Base-by-base conservation (phyloP, 1,140 invertebrate genomes). In the Zaprionus ghesquierei region DNA sequence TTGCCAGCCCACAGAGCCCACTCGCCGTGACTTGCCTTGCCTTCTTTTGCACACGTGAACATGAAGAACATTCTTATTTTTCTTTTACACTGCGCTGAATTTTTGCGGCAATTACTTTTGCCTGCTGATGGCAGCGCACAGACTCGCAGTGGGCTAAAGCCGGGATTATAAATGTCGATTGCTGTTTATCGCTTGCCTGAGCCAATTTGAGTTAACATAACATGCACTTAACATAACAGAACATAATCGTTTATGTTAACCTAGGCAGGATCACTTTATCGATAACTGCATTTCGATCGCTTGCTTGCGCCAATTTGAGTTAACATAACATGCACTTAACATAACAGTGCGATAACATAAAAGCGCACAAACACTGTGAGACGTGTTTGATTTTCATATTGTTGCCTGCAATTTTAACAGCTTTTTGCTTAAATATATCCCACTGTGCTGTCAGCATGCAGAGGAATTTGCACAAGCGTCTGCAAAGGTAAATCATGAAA, bases 101-200 rank as follows among this genome's bases (percentile, higher is more conserved):
- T 79, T 75, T 81, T 79, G 71, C 72, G 66, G 70, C 64, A 79
- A 77, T 82, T 78, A 74, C 82, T 79, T 81, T 81, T 59, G 64
- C 64, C 33, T 66, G 66, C 44, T 71, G 71, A 62, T 85, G 61
- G 50, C 65, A 58, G n/a, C 23, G 46, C 33, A 31, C 15, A 10
- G 23, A 9, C 31, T 12, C 18, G 62, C 62, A 61, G 50, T 41
- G 46, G 15, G 10, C 15, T 5, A 18, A 51, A 41, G 5, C 6
- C n/a, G n/a, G n/a, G n/a, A n/a, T n/a, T n/a, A n/a, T n/a, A n/a
- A n/a, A n/a, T n/a, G n/a, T n/a, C n/a, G n/a, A n/a, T n/a, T n/a
- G n/a, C n/a, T n/a, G n/a, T n/a, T n/a, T n/a, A 29, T 29, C 27
- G 27, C 27, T 29, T 29, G 27, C 27, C 1, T 29, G 27, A 29